A percentile compares a stretch with the other conserved stretches of the same genome.
Conservation (phyloP, 2,797 vertebrate genomes). For the Melanotaenia nigrans region DNA sequence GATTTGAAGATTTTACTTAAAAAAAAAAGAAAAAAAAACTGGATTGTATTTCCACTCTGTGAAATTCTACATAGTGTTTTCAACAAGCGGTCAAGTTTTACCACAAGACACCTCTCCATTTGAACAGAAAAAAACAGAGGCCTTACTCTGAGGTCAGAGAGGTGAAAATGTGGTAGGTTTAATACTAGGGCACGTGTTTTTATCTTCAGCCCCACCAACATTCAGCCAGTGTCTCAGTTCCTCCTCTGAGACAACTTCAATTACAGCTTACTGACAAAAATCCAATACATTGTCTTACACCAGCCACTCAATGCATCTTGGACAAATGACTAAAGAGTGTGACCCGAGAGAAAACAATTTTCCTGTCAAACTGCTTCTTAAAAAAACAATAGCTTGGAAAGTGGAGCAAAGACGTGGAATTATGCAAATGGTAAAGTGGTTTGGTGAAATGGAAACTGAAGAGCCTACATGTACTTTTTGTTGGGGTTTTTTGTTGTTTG, state of each 20-base stretch:
- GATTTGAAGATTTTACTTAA: not conserved
- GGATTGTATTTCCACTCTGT: not conserved
- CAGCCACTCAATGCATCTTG: conserved; percentile 63
- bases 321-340: conserved; percentile 75
- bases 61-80: conserved; percentile 16
- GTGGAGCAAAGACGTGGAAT: conserved; percentile 62
- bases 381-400: conserved; percentile 77
- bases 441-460: conserved; percentile 56
- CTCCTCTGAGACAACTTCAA: conserved; percentile 67
- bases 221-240: conserved; percentile 46
- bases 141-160: conserved; percentile 45
- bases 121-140: conserved; percentile 21
- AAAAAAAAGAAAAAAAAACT: not conserved
- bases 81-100: conserved; percentile 8
- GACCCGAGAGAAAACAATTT: conserved; percentile 70
- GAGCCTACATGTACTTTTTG: conserved; percentile 49
- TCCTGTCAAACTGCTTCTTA: conserved; percentile 62
- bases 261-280: conserved; percentile 64
- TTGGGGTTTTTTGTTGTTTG: conserved; percentile 19
- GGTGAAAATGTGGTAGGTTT: conserved; percentile 56
- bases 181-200: conserved; percentile 63
- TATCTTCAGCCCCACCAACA: conserved; percentile 55
- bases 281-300: conserved; percentile 74
- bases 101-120: conserved; percentile 17
- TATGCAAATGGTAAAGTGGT: conserved; percentile 66